phyloP scores from a whole-genome alignment of 2,113 vertebrate genomes.

The Epinephelus lanceolatus region DNA sequence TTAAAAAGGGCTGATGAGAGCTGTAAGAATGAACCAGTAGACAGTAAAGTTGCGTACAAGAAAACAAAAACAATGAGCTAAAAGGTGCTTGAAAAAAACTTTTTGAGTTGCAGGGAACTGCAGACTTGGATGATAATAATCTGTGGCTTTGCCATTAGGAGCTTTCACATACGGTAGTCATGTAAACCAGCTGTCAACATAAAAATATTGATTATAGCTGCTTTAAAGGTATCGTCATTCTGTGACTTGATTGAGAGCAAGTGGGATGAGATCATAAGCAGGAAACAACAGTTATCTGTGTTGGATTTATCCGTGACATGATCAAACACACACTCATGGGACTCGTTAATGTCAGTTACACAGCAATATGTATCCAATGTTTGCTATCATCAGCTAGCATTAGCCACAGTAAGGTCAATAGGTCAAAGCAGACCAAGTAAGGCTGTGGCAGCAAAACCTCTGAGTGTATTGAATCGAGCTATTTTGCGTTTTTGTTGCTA shows the following conservation, averaged over 20 bases:
- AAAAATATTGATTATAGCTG: not conserved
- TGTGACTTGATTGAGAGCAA: not conserved
- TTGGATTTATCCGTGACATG: not conserved
- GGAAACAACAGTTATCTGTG: not conserved
- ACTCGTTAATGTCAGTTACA: not conserved
- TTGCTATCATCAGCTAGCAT: not conserved
- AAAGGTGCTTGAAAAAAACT: not conserved
- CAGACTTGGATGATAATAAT: not conserved
- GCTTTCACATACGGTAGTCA: not conserved
- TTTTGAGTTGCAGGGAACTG: not conserved
- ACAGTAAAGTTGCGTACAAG: not conserved
- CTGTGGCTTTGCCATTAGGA: not conserved
- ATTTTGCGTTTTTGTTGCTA: not conserved
- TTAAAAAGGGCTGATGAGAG: not conserved
- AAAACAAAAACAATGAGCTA: not conserved
- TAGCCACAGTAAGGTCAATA: not conserved
- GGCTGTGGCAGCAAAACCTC: not conserved
- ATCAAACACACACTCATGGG: not conserved
- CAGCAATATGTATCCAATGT: not conserved
- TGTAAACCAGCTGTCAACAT: not conserved
- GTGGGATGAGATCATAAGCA: no score
- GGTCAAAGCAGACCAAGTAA: not conserved
- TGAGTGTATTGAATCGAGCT: not conserved
- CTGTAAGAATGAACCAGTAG: not conserved
- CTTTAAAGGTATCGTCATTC: not conserved